Evolutionary conservation across 2,797 vertebrate genomes (phyloP).

Genomic region (Triplophysa bombifrons): DNA sequence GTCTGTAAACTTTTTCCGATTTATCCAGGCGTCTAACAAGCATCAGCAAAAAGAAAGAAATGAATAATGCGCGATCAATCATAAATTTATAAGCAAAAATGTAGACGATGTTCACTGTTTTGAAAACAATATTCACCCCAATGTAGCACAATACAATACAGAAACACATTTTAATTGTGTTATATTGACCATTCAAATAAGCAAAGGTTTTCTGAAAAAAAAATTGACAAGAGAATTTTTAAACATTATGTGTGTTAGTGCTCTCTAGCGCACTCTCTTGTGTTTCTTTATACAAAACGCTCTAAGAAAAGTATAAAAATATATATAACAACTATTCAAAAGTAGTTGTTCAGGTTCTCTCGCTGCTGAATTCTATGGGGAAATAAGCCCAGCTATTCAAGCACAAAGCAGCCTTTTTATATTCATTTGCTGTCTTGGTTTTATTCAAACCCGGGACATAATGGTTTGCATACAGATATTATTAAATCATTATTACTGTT

Average conservation of each 20-base stretch:
- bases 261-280: conserved; percentile 7
- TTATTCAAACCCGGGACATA: conserved; percentile 16
- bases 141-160: background rate
- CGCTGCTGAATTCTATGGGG: conserved; percentile 26
- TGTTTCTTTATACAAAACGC: conserved; percentile 8
- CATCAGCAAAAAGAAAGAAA: background rate
- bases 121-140: background rate
- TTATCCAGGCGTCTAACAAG: background rate
- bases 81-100: background rate
- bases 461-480: conserved; percentile 14
- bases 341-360: conserved; percentile 2
- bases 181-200: background rate
- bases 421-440: conserved; percentile 27
- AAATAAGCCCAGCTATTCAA: conserved; percentile 47
- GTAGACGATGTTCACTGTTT: background rate
- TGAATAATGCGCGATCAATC: background rate
- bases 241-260: background rate
- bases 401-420: conserved; percentile 40
- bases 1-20: background rate
- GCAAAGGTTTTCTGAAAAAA: background rate
- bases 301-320: background rate
- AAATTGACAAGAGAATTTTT: conserved; percentile 5
- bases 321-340: conserved; percentile 1
- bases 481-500: conserved; percentile 1
- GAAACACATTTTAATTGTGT: background rate